Evolutionary conservation across 2,797 vertebrate genomes (phyloP).

Genomic region (Gila robusta): DNA sequence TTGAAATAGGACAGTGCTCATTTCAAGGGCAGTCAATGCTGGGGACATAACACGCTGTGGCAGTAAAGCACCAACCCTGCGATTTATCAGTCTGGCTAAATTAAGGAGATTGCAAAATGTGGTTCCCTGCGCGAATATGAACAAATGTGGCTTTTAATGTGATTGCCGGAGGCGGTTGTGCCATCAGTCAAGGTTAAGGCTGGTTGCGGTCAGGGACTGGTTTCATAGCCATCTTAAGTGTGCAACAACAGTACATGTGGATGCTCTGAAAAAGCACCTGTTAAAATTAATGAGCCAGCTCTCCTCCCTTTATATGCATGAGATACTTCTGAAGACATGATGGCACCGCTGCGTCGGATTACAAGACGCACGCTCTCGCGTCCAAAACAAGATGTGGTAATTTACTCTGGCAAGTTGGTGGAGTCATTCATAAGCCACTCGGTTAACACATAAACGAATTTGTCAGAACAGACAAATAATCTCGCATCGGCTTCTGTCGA

Average conservation of each 20-base stretch:
- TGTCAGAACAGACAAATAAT: slow-evolving; percentile 56
- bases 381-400: slow-evolving; percentile 15
- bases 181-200: slow-evolving; percentile 74
- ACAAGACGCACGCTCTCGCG: not conserved
- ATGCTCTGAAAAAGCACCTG: slow-evolving; percentile 60
- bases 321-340: slow-evolving; percentile 45
- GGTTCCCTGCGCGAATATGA: slow-evolving; percentile 69
- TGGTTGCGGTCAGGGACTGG: slow-evolving; percentile 47
- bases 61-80: slow-evolving; percentile 40
- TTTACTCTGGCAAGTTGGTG: slow-evolving; percentile 40
- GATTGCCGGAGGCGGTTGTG: slow-evolving; percentile 70
- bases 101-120: slow-evolving; percentile 74
- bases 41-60: slow-evolving; percentile 33
- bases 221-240: slow-evolving; percentile 62
- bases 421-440: slow-evolving; percentile 44
- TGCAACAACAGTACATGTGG: slow-evolving; percentile 55
- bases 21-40: slow-evolving; percentile 50
- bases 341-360: slow-evolving; percentile 7
- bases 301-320: slow-evolving; percentile 44
- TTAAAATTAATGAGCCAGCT: slow-evolving; percentile 41
- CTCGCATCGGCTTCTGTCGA: slow-evolving; percentile 30
- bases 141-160: slow-evolving; percentile 75
- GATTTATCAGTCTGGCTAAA: slow-evolving; percentile 75
- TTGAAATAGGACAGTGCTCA: slow-evolving; percentile 30
- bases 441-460: slow-evolving; percentile 51